Conservation (phyloP, 37 sponge, comb jelly and placozoan species). For the Theonella swinhoei region DNA sequence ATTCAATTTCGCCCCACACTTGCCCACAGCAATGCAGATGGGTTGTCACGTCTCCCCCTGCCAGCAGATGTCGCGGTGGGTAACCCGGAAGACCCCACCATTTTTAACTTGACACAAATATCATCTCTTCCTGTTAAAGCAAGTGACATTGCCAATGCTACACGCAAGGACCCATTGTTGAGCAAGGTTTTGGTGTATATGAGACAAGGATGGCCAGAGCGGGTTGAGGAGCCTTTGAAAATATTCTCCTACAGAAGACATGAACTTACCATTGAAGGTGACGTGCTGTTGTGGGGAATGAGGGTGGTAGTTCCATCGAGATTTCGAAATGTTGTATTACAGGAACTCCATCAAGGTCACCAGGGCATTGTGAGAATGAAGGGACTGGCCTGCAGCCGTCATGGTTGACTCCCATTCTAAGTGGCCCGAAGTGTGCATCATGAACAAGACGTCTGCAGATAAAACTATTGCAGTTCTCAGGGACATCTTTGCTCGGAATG, state of each 20-base stretch:
- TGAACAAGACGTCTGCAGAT: background rate
- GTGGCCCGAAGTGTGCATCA: background rate
- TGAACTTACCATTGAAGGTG: slow-evolving; percentile 11
- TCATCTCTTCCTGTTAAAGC: slow-evolving; percentile 12
- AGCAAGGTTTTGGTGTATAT: slow-evolving; percentile 48
- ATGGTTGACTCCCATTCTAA: background rate
- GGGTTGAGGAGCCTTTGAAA: background rate
- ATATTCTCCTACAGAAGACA: background rate
- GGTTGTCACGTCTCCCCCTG: slow-evolving; percentile 40
- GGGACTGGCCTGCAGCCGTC: background rate
- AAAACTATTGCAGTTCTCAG: background rate
- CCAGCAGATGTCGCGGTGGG: background rate
- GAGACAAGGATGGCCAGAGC: slow-evolving; percentile 42
- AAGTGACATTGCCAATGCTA: background rate
- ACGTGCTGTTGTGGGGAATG: background rate
- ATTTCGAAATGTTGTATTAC: background rate
- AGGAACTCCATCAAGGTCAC: background rate
- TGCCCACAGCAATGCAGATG: slow-evolving; percentile 61
- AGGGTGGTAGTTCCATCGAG: background rate
- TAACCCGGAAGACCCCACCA: background rate
- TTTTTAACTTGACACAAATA: slow-evolving; percentile 29
- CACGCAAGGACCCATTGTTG: slow-evolving; percentile 32
- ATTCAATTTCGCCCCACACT: slow-evolving; percentile 31
- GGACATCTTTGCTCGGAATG: background rate
- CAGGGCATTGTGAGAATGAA: background rate